Conservation (phyloP, 2,888 invertebrate genomes). For the Sinotaia quadrata region DNA sequence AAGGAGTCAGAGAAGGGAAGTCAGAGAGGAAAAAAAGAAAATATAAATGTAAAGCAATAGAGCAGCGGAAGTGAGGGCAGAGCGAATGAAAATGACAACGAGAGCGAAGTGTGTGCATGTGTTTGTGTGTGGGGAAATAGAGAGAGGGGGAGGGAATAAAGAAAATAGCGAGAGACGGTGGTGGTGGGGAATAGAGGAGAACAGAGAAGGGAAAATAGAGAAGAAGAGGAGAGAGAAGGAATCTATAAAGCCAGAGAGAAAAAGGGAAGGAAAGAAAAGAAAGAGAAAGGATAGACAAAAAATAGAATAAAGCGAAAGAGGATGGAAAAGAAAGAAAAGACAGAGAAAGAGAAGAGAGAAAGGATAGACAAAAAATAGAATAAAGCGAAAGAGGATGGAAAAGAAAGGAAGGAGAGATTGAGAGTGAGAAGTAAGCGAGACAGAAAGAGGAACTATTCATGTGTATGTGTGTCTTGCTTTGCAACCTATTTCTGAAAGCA, state of each 20-base stretch:
- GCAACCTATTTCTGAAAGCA: too few relatives aligned
- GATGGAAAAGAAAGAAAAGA: constrained; percentile 4
- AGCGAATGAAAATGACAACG: too few relatives aligned
- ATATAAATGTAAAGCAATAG: too few relatives aligned
- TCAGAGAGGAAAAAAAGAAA: too few relatives aligned
- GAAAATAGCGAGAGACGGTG: not conserved
- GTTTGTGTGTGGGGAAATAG: not conserved
- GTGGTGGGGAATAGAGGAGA: not conserved
- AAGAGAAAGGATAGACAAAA: too few relatives aligned
- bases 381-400: too few relatives aligned
- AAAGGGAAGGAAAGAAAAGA: not conserved
- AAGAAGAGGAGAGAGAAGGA: not conserved
- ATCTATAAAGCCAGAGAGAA: not conserved
- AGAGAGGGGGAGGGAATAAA: not conserved
- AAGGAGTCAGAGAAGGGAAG: too few relatives aligned
- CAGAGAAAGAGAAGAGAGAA: not conserved
- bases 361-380: not conserved
- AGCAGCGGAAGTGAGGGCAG: not conserved
- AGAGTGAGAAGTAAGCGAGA: too few relatives aligned
- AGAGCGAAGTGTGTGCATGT: too few relatives aligned
- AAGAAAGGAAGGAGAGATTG: too few relatives aligned
- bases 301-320: constrained; percentile 14
- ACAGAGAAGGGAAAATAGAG: not conserved
- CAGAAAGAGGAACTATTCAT: too few relatives aligned
- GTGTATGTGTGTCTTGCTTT: too few relatives aligned